phyloP scores from a whole-genome alignment of 2,888 invertebrate species.

The Pollenia labialis region DNA sequence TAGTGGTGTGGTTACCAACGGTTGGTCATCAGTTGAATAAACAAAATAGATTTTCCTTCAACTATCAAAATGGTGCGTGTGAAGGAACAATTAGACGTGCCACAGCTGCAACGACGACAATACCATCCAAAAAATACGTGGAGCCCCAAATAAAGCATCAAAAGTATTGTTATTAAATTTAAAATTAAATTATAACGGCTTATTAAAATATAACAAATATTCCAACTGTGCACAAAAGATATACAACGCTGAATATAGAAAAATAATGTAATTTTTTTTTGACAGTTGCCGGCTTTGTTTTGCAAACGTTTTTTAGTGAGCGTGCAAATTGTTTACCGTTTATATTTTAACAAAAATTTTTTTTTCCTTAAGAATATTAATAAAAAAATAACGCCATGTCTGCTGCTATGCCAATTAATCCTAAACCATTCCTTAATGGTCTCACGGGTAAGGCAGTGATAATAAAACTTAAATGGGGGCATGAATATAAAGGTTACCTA shows the following conservation, averaged over 20 bases:
- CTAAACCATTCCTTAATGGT: slow-evolving; percentile 99
- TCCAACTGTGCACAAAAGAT: not conserved
- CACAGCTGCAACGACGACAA: too few relatives aligned
- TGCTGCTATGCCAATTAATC: slow-evolving; percentile 97
- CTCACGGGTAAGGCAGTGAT: slow-evolving; percentile 98
- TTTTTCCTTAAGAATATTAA: not conserved
- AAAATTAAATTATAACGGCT: too few relatives aligned
- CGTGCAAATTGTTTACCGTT: slow-evolving; percentile 42
- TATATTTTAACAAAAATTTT: not conserved
- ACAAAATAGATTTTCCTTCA: too few relatives aligned
- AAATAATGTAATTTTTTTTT: slow-evolving; percentile 6
- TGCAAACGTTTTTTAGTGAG: slow-evolving; percentile 43
- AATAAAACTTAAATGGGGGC: slow-evolving; percentile 99
- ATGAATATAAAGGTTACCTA: slow-evolving; percentile 99
- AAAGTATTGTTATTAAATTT: too few relatives aligned
- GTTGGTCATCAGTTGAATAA: too few relatives aligned
- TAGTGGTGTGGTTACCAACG: too few relatives aligned
- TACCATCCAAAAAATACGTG: too few relatives aligned
- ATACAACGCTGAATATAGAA: not conserved
- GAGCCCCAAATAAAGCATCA: too few relatives aligned
- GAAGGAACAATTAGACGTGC: too few relatives aligned
- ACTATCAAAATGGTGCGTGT: too few relatives aligned
- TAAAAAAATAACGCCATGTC: slow-evolving; percentile 81
- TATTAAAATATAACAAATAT: not conserved
- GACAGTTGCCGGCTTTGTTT: slow-evolving; percentile 49